A percentile compares a stretch with the other conserved stretches of the same genome.
Conservation (phyloP, 2,888 invertebrate genomes). For the Apoderus coryli region DNA sequence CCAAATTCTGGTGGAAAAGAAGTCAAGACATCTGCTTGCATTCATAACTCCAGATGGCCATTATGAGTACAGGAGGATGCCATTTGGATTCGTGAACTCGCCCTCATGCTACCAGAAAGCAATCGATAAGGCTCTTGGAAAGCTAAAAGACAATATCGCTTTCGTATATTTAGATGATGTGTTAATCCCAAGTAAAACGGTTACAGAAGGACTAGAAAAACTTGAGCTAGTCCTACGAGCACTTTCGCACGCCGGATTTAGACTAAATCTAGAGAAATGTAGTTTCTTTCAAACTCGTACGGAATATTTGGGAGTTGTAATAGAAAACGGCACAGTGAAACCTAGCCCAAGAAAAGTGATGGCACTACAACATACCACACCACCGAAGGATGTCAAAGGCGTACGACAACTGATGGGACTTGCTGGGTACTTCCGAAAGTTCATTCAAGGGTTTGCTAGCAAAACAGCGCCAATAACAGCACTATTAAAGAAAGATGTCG, state of each 20-base stretch:
- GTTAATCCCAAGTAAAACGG: constrained; percentile 12
- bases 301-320: constrained; percentile 17
- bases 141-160: constrained; percentile 12
- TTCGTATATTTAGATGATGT: constrained; percentile 17
- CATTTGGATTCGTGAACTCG: constrained; percentile 16
- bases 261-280: constrained; percentile 16
- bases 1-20: too few relatives aligned
- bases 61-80: constrained; percentile 16
- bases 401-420: constrained; percentile 16
- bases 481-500: constrained; percentile 14
- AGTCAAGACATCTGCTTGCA: constrained; percentile 13
- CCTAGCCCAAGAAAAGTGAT: constrained; percentile 15
- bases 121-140: constrained; percentile 14
- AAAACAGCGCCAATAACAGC: constrained; percentile 14
- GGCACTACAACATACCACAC: constrained; percentile 13
- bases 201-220: constrained; percentile 14
- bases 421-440: constrained; percentile 13
- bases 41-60: constrained; percentile 15
- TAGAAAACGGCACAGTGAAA: constrained; percentile 12
- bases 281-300: constrained; percentile 14
- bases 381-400: constrained; percentile 15
- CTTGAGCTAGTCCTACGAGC: constrained; percentile 15
- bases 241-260: constrained; percentile 13
- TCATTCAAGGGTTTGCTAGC: constrained; percentile 13
- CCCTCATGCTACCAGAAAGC: constrained; percentile 13